A percentile compares a stretch with the other conserved stretches of the same genome.
phyloP scores from a whole-genome alignment of 2,113 vertebrate species.

The Arizona elegans region DNA sequence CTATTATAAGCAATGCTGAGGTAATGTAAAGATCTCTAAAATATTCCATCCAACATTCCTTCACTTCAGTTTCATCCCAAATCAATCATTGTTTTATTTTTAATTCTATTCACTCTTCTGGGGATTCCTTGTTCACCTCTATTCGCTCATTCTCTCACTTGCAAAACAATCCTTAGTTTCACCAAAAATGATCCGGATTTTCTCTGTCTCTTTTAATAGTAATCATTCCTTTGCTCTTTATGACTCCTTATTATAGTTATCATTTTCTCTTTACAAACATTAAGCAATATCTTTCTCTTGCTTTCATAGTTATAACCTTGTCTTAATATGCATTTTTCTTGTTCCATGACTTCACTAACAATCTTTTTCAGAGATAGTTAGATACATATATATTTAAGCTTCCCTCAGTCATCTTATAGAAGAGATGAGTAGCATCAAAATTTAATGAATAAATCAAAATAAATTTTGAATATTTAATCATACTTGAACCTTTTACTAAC shows the following conservation, averaged over 20 bases:
- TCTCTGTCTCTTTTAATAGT: neutral
- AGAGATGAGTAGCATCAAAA: neutral
- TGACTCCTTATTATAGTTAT: neutral
- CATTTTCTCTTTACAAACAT: neutral
- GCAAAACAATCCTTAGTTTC: neutral
- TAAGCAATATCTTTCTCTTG: neutral
- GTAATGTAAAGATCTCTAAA: neutral
- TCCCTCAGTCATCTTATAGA: neutral
- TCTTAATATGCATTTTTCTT: neutral
- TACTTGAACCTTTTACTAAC: neutral
- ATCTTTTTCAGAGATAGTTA: neutral
- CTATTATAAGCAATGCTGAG: neutral
- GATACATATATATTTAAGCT: neutral
- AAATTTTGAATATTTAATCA: neutral
- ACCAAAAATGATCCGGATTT: neutral
- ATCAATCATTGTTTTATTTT: neutral
- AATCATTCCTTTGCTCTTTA: neutral
- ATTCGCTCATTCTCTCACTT: neutral
- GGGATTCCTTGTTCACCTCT: neutral
- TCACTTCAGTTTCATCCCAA: neutral
- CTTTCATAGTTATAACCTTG: neutral
- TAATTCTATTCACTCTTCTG: neutral
- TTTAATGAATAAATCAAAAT: neutral
- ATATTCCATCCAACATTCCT: neutral
- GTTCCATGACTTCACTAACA: neutral